These are phyloP conservation scores for Netelia virgata DNA, from an alignment of 2,888 invertebrate genomes.

Conservation along the genomic window DNA sequence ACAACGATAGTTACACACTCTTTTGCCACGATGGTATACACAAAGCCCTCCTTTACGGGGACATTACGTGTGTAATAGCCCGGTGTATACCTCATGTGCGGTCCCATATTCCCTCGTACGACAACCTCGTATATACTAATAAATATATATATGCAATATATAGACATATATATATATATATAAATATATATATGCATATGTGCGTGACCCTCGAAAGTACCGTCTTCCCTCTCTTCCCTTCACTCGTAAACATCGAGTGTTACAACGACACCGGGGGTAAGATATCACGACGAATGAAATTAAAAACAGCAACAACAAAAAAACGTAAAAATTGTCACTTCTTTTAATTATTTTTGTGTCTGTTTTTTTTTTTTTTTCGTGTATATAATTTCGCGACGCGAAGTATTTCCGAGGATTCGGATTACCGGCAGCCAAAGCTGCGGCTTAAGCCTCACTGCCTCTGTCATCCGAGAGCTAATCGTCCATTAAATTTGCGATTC, in stretches of 20 bases:
- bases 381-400: not conserved
- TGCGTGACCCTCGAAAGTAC: not conserved
- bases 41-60: conserved; percentile 79
- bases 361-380: not conserved
- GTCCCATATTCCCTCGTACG: conserved; percentile 61
- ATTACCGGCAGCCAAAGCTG: conserved; percentile 39
- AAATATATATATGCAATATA: conserved; percentile 8
- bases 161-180: not conserved
- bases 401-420: conserved; percentile 41
- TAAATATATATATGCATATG: not conserved
- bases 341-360: not conserved
- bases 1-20: conserved; percentile 43
- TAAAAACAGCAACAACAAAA: too few species aligned
- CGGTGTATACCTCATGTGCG: conserved; percentile 68
- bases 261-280: conserved; percentile 42
- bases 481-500: conserved; percentile 60
- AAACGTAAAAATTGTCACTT: not conserved
- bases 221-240: conserved; percentile 27
- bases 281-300: conserved; percentile 37
- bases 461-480: conserved; percentile 64
- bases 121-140: conserved; percentile 65
- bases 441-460: conserved; percentile 4
- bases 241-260: conserved; percentile 62
- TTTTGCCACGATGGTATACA: conserved; percentile 66
- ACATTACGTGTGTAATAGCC: conserved; percentile 77